Conservation (phyloP, 2,113 vertebrate genomes). For the Podiceps cristatus region DNA sequence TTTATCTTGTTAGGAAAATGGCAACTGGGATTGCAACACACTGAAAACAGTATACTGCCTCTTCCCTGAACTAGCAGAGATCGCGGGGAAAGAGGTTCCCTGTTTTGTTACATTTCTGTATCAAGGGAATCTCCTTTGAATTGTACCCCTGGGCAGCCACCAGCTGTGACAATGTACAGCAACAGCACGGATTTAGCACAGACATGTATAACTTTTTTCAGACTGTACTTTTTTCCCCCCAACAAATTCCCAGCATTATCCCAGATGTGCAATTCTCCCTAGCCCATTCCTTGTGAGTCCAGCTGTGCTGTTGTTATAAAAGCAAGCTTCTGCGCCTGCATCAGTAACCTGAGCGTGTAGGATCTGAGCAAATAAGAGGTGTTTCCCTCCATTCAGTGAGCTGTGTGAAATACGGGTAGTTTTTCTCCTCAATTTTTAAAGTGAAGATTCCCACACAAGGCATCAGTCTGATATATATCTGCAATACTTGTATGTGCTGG, state of each 20-base stretch:
- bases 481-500: neutral
- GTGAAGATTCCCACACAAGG: neutral
- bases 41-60: neutral
- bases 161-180: neutral
- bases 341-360: neutral
- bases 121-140: neutral
- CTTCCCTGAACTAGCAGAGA: neutral
- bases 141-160: neutral
- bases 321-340: neutral
- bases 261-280: neutral
- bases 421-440: neutral
- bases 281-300: neutral
- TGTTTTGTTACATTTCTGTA: neutral
- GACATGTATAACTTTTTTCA: neutral
- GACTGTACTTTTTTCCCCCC: neutral
- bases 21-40: neutral
- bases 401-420: neutral
- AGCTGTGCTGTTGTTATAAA: neutral
- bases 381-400: neutral
- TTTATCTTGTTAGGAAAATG: neutral
- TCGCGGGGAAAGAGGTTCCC: neutral
- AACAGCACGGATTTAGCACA: neutral
- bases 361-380: neutral
- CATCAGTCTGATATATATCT: neutral
- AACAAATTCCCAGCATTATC: neutral